Percentiles rank a stretch among this genome's conserved stretches.
phyloP scores from a whole-genome alignment of 2,888 invertebrate genomes.

The Synergus gifuensis region DNA sequence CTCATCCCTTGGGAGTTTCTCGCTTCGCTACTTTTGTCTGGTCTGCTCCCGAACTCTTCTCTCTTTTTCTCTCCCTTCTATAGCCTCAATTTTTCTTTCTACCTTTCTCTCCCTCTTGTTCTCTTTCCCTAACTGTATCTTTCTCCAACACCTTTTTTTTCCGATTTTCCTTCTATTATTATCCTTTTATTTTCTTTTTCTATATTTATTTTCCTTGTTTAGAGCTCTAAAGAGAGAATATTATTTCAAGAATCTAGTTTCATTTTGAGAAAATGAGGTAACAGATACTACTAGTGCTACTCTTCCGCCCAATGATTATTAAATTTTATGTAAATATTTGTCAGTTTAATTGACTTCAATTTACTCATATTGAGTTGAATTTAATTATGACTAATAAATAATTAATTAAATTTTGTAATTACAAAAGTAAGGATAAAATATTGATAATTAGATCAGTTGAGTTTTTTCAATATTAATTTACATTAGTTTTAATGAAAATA shows the following conservation, averaged over 20 bases:
- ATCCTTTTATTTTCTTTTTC: neutral
- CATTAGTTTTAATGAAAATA: too few relatives aligned
- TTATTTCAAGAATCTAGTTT: neutral
- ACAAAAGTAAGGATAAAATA: too few relatives aligned
- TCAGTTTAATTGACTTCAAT: too few relatives aligned
- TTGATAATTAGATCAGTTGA: too few relatives aligned
- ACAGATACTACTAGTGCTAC: too few relatives aligned
- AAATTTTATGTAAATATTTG: too few relatives aligned
- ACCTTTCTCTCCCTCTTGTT: slow-evolving; percentile 27
- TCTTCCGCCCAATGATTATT: too few relatives aligned
- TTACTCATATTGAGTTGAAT: too few relatives aligned
- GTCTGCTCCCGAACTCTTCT: slow-evolving; percentile 41
- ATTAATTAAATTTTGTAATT: too few relatives aligned
- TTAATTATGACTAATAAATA: too few relatives aligned
- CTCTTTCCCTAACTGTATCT: slow-evolving; percentile 1
- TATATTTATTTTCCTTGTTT: neutral
- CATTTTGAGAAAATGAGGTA: slow-evolving; percentile 78
- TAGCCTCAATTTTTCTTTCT: slow-evolving; percentile 36
- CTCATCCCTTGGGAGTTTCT: slow-evolving; percentile 52
- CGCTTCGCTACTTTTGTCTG: slow-evolving; percentile 62
- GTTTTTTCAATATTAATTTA: too few relatives aligned
- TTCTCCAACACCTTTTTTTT: neutral
- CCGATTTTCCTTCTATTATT: neutral
- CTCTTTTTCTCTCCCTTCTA: slow-evolving; percentile 40
- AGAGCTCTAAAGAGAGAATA: neutral